A percentile compares a stretch with the other conserved stretches of the same genome.
Evolutionary conservation across 2,113 vertebrate genomes (phyloP).

Genomic region (Apteryx owenii): DNA sequence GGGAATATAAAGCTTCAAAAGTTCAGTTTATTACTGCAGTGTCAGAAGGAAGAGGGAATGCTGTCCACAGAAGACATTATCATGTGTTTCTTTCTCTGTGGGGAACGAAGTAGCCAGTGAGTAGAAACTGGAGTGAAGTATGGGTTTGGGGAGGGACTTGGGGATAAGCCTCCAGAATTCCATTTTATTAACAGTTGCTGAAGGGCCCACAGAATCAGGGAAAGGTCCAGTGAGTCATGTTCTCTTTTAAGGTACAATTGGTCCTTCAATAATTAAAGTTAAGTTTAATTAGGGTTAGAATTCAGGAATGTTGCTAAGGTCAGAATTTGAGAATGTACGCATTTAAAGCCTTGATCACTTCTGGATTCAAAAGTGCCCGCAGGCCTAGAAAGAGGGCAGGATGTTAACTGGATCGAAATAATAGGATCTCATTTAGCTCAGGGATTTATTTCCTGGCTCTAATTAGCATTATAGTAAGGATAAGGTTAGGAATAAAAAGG

Average conservation of each 20-base stretch:
- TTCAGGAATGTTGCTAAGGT: conserved; percentile 19
- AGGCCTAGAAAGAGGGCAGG: conserved; percentile 42
- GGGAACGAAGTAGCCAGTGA: not conserved
- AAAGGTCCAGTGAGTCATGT: not conserved
- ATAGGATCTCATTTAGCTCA: conserved; percentile 54
- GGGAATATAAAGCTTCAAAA: not conserved
- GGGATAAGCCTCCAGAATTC: not conserved
- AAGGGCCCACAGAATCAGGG: not conserved
- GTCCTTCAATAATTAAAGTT: conserved; percentile 50
- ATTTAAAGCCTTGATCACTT: conserved; percentile 24
- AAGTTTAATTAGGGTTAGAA: conserved; percentile 48
- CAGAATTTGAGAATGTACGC: conserved; percentile 38
- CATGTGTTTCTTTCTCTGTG: not conserved
- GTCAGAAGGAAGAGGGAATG: not conserved
- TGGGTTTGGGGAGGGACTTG: not conserved
- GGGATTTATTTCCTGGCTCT: conserved; percentile 46
- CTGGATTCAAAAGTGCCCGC: conserved; percentile 40
- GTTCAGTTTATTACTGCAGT: not conserved
- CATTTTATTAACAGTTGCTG: not conserved
- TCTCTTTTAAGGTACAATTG: conserved; percentile 24
- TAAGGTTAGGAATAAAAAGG: not conserved
- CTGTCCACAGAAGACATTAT: not conserved
- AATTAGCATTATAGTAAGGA: conserved; percentile 38
- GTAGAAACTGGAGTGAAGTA: not conserved
- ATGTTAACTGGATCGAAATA: conserved; percentile 61